phyloP scores from a whole-genome alignment of 1,140 invertebrate genomes.

The Tetramorium parvispinum region DNA sequence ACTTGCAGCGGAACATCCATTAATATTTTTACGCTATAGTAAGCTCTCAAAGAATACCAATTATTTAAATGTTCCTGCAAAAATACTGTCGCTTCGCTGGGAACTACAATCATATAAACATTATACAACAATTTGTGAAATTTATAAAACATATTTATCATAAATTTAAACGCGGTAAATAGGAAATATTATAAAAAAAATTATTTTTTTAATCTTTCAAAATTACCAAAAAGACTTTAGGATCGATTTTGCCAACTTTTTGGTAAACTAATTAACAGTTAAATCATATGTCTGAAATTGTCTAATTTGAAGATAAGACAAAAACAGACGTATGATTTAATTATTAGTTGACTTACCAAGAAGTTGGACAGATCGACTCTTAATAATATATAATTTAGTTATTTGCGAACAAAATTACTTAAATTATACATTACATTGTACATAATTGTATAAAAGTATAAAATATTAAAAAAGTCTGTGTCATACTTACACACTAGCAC shows the following conservation, averaged over 20 bases:
- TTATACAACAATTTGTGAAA: background rate
- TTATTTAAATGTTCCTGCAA: constrained; percentile 95
- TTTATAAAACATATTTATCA: background rate
- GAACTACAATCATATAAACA: constrained; percentile 88
- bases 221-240: background rate
- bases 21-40: constrained; percentile 94
- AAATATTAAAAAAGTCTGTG: background rate
- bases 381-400: too few species aligned
- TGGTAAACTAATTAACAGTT: too few species aligned
- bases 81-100: constrained; percentile 93
- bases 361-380: too few species aligned
- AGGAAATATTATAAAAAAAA: background rate
- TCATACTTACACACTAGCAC: constrained; percentile 92
- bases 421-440: background rate
- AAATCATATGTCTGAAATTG: too few species aligned
- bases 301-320: background rate
- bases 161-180: background rate
- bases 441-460: background rate
- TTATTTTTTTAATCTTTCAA: background rate
- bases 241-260: too few species aligned
- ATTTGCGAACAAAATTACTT: too few species aligned
- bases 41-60: constrained; percentile 95
- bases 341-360: too few species aligned
- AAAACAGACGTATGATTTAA: too few species aligned
- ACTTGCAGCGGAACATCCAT: constrained; percentile 95